Evolutionary conservation across 2,113 vertebrate species (phyloP).

Genomic region (Lynx canadensis): DNA sequence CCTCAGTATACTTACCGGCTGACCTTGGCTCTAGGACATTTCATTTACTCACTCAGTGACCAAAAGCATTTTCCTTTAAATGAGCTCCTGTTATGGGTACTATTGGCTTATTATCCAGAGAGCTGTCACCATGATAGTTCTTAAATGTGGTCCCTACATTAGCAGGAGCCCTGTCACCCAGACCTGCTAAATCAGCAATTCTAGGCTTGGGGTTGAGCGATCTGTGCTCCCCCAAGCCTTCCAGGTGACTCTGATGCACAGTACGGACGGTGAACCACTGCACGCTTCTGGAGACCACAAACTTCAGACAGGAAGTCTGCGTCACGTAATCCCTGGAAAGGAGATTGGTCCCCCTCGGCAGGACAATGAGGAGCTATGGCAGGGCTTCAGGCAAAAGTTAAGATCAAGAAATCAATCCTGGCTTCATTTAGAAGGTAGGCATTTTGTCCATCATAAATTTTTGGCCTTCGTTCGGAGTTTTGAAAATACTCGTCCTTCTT

Average conservation of each 20-base stretch:
- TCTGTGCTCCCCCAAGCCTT: not conserved
- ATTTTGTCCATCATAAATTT: not conserved
- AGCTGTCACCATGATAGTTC: not conserved
- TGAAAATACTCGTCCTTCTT: not conserved
- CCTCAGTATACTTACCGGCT: not conserved
- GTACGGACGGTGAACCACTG: not conserved
- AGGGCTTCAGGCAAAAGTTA: not conserved
- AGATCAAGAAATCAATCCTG: not conserved
- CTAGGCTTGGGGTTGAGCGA: not conserved
- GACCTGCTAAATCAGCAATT: not conserved
- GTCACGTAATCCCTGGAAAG: not conserved
- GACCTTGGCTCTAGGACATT: not conserved
- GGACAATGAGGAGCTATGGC: not conserved
- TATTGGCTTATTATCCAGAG: not conserved
- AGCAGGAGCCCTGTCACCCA: not conserved
- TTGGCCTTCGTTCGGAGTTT: not conserved
- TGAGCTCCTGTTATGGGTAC: not conserved
- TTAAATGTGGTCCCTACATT: not conserved
- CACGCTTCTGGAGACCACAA: no score
- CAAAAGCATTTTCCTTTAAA: not conserved
- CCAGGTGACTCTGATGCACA: not conserved
- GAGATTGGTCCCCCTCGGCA: accelerated
- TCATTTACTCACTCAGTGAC: not conserved
- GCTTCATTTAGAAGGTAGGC: not conserved
- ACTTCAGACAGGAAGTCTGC: not conserved